Evolutionary conservation across 2,888 invertebrate genomes (phyloP).

Genomic region (Ectropis crepuscularia): DNA sequence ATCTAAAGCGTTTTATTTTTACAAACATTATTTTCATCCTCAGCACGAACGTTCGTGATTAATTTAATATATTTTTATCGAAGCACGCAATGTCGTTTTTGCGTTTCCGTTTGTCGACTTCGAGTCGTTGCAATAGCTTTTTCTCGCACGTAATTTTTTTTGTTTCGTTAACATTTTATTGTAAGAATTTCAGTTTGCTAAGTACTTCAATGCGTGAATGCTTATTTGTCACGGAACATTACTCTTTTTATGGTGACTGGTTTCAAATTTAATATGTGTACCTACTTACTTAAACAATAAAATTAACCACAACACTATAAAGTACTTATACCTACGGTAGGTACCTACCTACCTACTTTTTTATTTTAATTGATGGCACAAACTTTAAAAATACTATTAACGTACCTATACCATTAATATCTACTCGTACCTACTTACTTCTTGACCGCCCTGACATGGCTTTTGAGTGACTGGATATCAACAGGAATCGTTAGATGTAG

Average conservation of each 20-base stretch:
- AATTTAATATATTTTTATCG: conserved; percentile 78
- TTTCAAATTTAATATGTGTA: background rate
- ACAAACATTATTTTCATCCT: conserved; percentile 59
- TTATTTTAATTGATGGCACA: too few species aligned
- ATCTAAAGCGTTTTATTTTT: conserved; percentile 52
- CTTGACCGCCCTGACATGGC: too few species aligned
- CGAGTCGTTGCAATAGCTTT: conserved; percentile 20
- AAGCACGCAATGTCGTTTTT: conserved; percentile 68
- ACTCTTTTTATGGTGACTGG: background rate
- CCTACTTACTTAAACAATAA: background rate
- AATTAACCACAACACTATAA: too few species aligned
- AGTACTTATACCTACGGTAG: too few species aligned
- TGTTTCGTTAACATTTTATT: conserved; percentile 13
- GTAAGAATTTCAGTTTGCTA: conserved; percentile 6
- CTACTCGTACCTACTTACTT: too few species aligned
- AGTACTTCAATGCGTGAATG: conserved; percentile 8
- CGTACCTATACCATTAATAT: too few species aligned
- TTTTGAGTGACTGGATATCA: too few species aligned
- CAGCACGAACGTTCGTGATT: conserved; percentile 71
- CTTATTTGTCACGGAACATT: conserved; percentile 5
- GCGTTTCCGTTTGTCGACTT: conserved; percentile 46
- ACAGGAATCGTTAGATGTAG: too few species aligned
- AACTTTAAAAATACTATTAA: too few species aligned
- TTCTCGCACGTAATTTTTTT: conserved; percentile 25
- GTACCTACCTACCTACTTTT: too few species aligned